Conservation (phyloP, 2,888 invertebrate genomes). For the Keiferia lycopersicella region DNA sequence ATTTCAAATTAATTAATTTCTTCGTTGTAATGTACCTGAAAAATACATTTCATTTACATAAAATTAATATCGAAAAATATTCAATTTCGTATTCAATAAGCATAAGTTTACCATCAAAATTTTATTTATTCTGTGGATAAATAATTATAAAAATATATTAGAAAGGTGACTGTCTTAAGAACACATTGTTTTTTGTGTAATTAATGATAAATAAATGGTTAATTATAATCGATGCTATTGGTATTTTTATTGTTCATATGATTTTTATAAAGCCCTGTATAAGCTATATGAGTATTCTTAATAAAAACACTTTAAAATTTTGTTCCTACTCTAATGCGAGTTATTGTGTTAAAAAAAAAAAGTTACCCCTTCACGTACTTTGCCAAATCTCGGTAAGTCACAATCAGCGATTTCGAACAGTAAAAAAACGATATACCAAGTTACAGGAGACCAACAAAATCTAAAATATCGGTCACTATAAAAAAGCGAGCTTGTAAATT, state of each 20-base stretch:
- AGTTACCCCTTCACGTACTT: neutral
- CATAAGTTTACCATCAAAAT: slow-evolving; percentile 74
- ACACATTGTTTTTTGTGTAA: slow-evolving; percentile 61
- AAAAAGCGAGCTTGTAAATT: too few relatives aligned
- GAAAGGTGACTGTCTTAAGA: slow-evolving; percentile 63
- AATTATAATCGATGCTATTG: slow-evolving; percentile 46
- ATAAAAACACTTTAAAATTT: too few relatives aligned
- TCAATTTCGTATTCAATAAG: slow-evolving; percentile 28
- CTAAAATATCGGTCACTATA: too few relatives aligned
- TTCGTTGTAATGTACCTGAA: slow-evolving; percentile 10
- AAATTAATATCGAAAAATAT: slow-evolving; percentile 21
- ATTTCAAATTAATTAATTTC: neutral
- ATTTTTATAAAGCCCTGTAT: too few relatives aligned
- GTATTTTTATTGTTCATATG: slow-evolving; percentile 39
- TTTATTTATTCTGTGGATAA: slow-evolving; percentile 38
- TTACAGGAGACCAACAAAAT: neutral
- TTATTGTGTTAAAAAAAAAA: neutral
- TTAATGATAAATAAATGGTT: slow-evolving; percentile 66
- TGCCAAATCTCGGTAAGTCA: neutral
- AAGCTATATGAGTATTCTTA: too few relatives aligned
- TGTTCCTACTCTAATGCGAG: neutral
- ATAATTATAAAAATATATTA: slow-evolving; percentile 47
- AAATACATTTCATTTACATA: slow-evolving; percentile 18
- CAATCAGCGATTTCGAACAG: neutral
- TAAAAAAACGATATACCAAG: neutral